Base-by-base conservation (phyloP, 1,140 invertebrate genomes). In the Drosophila nannoptera region DNA sequence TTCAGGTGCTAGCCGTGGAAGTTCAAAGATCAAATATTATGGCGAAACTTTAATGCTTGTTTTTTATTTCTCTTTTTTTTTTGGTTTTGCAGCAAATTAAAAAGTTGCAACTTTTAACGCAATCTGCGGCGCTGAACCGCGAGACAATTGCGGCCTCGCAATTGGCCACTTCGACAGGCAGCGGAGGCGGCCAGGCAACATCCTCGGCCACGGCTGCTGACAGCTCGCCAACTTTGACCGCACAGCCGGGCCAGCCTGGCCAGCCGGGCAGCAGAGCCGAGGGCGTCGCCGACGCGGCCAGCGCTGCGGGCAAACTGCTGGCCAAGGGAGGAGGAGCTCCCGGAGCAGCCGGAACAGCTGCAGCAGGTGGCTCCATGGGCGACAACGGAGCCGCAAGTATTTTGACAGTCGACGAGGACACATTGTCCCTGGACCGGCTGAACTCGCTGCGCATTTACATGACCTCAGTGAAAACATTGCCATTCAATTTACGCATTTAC, bases 61-160 rank as follows among this genome's bases (percentile, higher is more conserved):
- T 36, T 42, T n/a, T 9, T 22, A 45, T 55, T 52, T 40, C 11
- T 40, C 38, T 11, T n/a, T n/a, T 40, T n/a, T 36, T 36, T 40
- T 40, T 22, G 1, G 22, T 22, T 54, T 69, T 77, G 32, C 77
- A 90, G 89, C 89, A 90, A 89, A 88, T 90, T 75, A 88, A 90
- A 78, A 89, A 89, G 70, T 77, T 90, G 59, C 89, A 90, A 75
- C 75, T 87, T 65, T 77, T 89, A 55, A 89, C 89, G 65, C 87
- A 89, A 77, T 89, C 84, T 46, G 89, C 89, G 63, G 84, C 89
- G 31, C 62, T 89, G 63, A 89, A 89, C 69, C 81, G 87, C 58
- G 89, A 90, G 84, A 89, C 88, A 76, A 89, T 89, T 69, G 87
- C 88, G 72, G 88, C 88, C 61, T 89, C 88, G 54, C 88, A 89